Base-by-base conservation (phyloP, 2,888 invertebrate genomes). In the Koerneria pararmatus region DNA sequence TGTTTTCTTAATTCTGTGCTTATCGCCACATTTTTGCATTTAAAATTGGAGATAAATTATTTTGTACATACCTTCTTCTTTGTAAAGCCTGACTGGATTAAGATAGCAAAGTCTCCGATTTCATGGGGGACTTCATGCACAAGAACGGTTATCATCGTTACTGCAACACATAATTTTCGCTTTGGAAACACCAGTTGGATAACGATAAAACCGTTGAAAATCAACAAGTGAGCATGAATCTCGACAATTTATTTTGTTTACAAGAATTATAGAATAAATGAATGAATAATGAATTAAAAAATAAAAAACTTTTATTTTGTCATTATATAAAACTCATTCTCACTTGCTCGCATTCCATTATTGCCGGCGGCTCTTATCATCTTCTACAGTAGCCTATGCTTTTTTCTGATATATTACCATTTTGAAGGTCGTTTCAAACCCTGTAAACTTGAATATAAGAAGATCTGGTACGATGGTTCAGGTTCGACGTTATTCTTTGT, bases 101-200 rank as follows among this genome's bases (percentile, higher is more conserved):
- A 88, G 84, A 99, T 97, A 19, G 98, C 98, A 87, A 95, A 99
- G 85, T 98, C 98, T 48, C 98, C 98, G 83, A 98, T 95, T 87
- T 98, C 98, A 87, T 99, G 98, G 41, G 98, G 98, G 71, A 98
- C 91, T 88, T 99, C 98, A 85, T 99, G 98, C 56, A 99, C 86
- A 63, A 99, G 87, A 81, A 99, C 95, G 1, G 95, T 95, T 46
- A 95, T 86, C 32, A 97, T 97, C 22, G 98, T 98, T 19, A 95
- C 88, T 65, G 91, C 88, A 34, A 73, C 68, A 35, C 92, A 27
- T 22, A n/a, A n/a, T n/a, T n/a, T n/a, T n/a, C n/a, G n/a, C n/a
- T n/a, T n/a, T n/a, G 11, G 54, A 53, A 11, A 15, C 11, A 11
- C 24, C 11, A 24, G 24, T 19, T 11, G 54, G 24, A 53, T 15